Evolutionary conservation across 1,140 invertebrate species (phyloP).

Genomic region (Musca domestica): DNA sequence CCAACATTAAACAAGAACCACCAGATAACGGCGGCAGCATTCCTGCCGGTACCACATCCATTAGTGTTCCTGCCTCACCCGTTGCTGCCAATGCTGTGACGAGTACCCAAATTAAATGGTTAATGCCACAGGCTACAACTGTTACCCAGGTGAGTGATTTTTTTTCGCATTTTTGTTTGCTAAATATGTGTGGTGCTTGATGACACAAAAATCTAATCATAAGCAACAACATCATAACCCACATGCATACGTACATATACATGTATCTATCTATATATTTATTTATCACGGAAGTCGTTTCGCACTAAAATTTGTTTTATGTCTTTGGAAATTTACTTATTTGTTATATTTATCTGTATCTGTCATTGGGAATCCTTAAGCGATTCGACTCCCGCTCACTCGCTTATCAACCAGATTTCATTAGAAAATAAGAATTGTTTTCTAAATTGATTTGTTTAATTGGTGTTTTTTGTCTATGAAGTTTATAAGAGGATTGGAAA

Average conservation of each 20-base stretch:
- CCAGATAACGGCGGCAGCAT: slow-evolving; percentile 31
- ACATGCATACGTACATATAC: too few relatives aligned
- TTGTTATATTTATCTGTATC: too few relatives aligned
- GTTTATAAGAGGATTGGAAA: too few relatives aligned
- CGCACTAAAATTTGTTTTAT: neutral
- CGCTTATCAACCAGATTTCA: too few relatives aligned
- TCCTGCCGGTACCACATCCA: neutral
- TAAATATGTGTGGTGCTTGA: neutral
- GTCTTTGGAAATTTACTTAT: neutral
- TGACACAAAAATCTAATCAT: too few relatives aligned
- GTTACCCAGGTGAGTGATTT: slow-evolving; percentile 10
- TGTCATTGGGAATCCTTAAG: too few relatives aligned
- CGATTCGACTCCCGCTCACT: too few relatives aligned
- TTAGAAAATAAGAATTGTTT: too few relatives aligned
- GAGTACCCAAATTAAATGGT: slow-evolving; percentile 27
- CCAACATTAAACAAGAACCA: slow-evolving; percentile 50
- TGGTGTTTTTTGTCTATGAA: too few relatives aligned
- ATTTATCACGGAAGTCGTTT: neutral
- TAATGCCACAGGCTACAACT: slow-evolving; percentile 25
- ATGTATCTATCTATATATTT: too few relatives aligned
- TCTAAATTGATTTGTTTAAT: too few relatives aligned
- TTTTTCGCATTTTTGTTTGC: neutral
- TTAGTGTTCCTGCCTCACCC: neutral
- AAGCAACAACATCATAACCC: too few relatives aligned
- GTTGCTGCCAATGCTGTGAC: neutral